These are phyloP conservation scores for Meiosimyza decipiens DNA, from an alignment of 2,888 invertebrate species.

Conservation along the genomic window DNA sequence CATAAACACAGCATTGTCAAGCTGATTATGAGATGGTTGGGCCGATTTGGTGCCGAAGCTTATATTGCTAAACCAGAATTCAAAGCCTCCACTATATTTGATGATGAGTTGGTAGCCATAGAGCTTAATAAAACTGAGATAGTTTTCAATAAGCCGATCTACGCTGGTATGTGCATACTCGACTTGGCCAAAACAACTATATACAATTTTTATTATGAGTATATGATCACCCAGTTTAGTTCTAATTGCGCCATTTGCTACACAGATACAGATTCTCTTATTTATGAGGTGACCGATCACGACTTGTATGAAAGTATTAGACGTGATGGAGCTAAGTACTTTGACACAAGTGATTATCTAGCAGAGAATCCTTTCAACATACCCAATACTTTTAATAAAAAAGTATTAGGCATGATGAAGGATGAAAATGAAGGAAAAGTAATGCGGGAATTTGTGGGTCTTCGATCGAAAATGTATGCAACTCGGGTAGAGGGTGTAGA, in stretches of 20 bases:
- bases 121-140: not conserved
- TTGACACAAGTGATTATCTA: not conserved
- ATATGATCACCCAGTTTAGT: not conserved
- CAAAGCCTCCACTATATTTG: constrained; percentile 6
- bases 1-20: constrained; percentile 39
- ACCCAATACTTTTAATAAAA: not conserved
- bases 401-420: constrained; percentile 40
- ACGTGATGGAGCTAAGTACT: not conserved
- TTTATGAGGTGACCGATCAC: not conserved
- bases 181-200: too few relatives aligned
- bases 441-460: constrained; percentile 38
- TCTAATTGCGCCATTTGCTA: not conserved
- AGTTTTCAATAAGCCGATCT: constrained; percentile 2
- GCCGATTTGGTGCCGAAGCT: not conserved
- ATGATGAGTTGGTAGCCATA: not conserved
- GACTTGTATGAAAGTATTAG: not conserved
- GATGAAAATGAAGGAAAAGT: constrained; percentile 40
- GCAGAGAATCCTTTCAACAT: not conserved
- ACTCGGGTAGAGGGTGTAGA: constrained; percentile 18
- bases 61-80: not conserved
- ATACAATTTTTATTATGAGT: not conserved
- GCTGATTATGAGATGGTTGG: constrained; percentile 36
- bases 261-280: constrained; percentile 4
- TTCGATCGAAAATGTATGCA: constrained; percentile 36
- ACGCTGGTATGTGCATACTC: not conserved